phyloP scores from a whole-genome alignment of 2,113 vertebrate genomes.

The Falco punctatus region DNA sequence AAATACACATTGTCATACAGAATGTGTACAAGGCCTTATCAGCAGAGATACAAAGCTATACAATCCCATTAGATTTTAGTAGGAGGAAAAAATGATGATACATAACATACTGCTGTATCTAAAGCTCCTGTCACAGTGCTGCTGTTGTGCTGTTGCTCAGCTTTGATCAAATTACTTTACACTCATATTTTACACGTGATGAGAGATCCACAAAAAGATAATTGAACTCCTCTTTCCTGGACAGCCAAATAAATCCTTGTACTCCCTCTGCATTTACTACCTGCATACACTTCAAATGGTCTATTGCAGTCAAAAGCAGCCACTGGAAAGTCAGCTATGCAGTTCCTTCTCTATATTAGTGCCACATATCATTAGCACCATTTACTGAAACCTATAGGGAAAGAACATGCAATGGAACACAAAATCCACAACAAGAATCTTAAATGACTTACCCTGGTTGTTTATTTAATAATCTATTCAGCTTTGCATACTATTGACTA shows the following conservation, averaged over 20 bases:
- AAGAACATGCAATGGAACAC: not conserved
- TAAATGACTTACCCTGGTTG: not conserved
- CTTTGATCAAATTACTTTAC: slow-evolving; percentile 54
- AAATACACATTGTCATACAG: not conserved
- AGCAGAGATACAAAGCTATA: not conserved
- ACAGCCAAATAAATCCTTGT: slow-evolving; percentile 19
- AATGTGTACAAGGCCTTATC: not conserved
- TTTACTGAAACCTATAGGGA: slow-evolving; percentile 23
- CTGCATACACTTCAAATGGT: slow-evolving; percentile 44
- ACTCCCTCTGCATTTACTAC: slow-evolving; percentile 25
- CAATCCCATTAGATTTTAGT: not conserved
- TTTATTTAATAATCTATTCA: not conserved
- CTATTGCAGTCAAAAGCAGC: slow-evolving; percentile 24
- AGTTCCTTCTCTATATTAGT: slow-evolving; percentile 21
- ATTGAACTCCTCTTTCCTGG: not conserved
- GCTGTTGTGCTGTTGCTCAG: slow-evolving; percentile 19
- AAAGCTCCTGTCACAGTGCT: slow-evolving; percentile 48
- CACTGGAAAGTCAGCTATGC: slow-evolving; percentile 27
- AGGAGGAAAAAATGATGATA: not conserved
- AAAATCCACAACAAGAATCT: not conserved
- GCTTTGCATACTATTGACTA: not conserved
- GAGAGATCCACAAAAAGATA: slow-evolving; percentile 35
- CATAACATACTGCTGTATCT: slow-evolving; percentile 44
- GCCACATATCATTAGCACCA: not conserved
- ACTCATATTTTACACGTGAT: slow-evolving; percentile 8